Base-by-base conservation (phyloP, 2,888 invertebrate species). In the Gymnocheta viridis region DNA sequence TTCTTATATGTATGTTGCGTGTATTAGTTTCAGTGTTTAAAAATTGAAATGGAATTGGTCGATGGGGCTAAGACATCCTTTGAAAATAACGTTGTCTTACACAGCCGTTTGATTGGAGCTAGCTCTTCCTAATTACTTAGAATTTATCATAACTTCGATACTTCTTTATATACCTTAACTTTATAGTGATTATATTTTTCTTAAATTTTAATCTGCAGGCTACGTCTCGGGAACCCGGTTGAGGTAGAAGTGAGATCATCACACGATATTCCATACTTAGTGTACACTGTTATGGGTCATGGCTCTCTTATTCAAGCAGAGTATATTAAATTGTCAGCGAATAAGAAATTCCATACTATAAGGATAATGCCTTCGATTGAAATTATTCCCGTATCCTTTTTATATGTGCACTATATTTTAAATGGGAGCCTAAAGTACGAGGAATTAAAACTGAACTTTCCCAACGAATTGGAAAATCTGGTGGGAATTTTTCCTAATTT, bases 351-450 rank as follows among this genome's bases (percentile, higher is more conserved):
- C 9, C 32, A 66, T 35, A 35, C 14, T 19, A 82, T 82, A 0
- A 19, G n/a, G 1, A 70, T 82, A 54, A 70, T n/a, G 4, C 70
- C 82, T 2, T 70, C 70, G 17, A 77, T 82, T 58, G 77, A 82
- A 41, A 77, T 82, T 70, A 56, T 82, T 22, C 82, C 82, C 14
- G 6, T n/a, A 7, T 70, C 82, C 2, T 77, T 70, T 17, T 29
- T 82, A 9, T 77, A 72, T 49, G 82, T 82, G 0, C 62, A 82
- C 19, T 82, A 77, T 7, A 32, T 77, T 3, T 64, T 70, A 10
- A 49, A 82, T 2, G 82, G 82, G 2, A 56, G 58, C 17, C 70
- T 82, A 10, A 69, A 70, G 27, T 77, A 70, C 29, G 77, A 66
- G 4, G 77, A 82, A 49, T 22, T 82, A 6, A 0, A 10, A 19